Percentiles rank a stretch among this genome's conserved stretches.
Evolutionary conservation across 2,888 invertebrate genomes (phyloP).

Genomic region (Callyntrura sp.): DNA sequence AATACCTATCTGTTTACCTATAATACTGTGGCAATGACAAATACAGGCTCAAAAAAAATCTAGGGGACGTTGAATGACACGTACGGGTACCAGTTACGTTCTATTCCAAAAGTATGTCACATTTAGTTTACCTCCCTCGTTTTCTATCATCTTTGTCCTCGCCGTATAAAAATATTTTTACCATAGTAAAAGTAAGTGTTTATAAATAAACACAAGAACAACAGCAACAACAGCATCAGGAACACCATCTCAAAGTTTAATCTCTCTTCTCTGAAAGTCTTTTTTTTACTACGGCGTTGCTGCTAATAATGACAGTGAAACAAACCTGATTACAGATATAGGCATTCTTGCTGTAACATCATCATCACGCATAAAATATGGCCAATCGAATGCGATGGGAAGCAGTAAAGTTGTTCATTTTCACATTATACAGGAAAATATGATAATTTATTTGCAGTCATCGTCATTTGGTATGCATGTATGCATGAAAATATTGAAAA

Average conservation of each 20-base stretch:
- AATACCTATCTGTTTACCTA: background rate
- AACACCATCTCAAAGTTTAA: background rate
- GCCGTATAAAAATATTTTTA: background rate
- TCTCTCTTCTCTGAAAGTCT: constrained; percentile 20
- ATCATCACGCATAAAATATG: background rate
- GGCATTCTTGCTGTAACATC: background rate
- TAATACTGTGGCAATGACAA: background rate
- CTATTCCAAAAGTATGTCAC: constrained; percentile 60
- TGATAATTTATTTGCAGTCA: background rate
- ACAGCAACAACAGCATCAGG: no score
- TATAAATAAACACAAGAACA: constrained; percentile 28
- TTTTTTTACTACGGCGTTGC: constrained; percentile 28
- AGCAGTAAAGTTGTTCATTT: constrained; percentile 4
- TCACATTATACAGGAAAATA: background rate
- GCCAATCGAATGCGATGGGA: constrained; percentile 2
- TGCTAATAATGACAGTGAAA: background rate
- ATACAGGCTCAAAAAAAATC: background rate
- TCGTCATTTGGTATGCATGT: background rate
- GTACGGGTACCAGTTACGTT: constrained; percentile 44
- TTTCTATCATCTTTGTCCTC: constrained; percentile 34
- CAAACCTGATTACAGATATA: background rate
- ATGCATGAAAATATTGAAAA: background rate
- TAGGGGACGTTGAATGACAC: constrained; percentile 61
- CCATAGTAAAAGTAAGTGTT: background rate
- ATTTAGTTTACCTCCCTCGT: constrained; percentile 5